Percentiles rank a stretch among this genome's conserved stretches.
Evolutionary conservation across 2,888 invertebrate species (phyloP).

Genomic region (Chirona hameri): DNA sequence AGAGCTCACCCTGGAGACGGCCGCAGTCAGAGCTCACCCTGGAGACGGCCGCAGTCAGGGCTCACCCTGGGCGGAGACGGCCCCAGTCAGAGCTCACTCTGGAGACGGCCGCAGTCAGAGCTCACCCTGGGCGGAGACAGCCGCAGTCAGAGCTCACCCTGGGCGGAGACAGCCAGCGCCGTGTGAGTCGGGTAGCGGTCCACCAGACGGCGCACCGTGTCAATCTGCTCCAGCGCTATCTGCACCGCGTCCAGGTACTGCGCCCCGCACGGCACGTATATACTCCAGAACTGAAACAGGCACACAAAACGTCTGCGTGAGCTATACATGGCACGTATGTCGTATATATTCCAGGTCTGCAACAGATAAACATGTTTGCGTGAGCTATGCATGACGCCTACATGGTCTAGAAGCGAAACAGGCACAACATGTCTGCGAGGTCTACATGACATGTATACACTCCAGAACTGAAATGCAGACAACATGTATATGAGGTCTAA

Average conservation of each 20-base stretch:
- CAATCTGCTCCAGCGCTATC: constrained; percentile 35
- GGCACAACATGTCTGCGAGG: too few relatives aligned
- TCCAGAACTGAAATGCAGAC: too few relatives aligned
- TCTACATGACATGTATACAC: too few relatives aligned
- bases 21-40: too few relatives aligned
- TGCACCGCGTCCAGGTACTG: constrained; percentile 36
- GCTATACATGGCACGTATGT: too few relatives aligned
- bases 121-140: constrained; percentile 31
- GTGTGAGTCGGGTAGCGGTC: constrained; percentile 29
- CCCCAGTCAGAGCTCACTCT: constrained; percentile 33
- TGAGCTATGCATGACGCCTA: too few relatives aligned
- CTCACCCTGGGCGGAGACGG: constrained; percentile 32
- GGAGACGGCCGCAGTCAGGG: too few relatives aligned
- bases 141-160: constrained; percentile 32
- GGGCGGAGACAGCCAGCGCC: constrained; percentile 30
- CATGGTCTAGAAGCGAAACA: too few relatives aligned
- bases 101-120: constrained; percentile 25
- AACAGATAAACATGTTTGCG: too few relatives aligned
- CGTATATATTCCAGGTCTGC: too few relatives aligned
- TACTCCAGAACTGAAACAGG: constrained; percentile 35
- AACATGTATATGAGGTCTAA: too few relatives aligned
- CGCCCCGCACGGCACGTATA: constrained; percentile 35
- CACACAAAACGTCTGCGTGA: too few relatives aligned
- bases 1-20: constrained; percentile 33
- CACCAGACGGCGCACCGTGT: constrained; percentile 32